Evolutionary conservation across 2,113 vertebrate species (phyloP).

Genomic region (Furnarius figulus): DNA sequence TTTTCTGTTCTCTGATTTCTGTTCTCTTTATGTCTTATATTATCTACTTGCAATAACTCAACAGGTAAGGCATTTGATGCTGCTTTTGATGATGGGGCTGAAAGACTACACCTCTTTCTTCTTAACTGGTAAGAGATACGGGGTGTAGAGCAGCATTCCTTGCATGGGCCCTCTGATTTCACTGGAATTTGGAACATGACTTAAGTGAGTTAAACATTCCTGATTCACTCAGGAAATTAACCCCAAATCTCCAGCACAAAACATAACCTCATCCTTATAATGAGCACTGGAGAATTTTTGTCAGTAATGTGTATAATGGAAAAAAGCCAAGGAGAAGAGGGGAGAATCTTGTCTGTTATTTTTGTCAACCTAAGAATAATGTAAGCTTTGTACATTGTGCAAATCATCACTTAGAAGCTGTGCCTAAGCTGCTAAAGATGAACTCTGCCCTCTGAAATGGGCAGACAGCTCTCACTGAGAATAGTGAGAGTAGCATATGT

Average conservation of each 20-base stretch:
- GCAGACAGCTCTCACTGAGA: not conserved
- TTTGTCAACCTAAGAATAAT: conserved; percentile 26
- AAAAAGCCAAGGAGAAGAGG: conserved; percentile 10
- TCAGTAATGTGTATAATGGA: conserved; percentile 45
- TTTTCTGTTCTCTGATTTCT: not conserved
- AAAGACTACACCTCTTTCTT: not conserved
- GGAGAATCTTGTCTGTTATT: conserved; percentile 6
- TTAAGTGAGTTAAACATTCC: not conserved
- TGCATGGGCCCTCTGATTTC: not conserved
- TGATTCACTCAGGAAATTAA: conserved; percentile 18
- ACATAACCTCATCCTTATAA: conserved; percentile 52
- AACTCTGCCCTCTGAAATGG: not conserved
- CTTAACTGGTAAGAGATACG: not conserved
- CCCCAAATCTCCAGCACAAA: not conserved
- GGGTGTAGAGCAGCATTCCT: not conserved
- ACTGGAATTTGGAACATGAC: not conserved
- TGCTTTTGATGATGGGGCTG: not conserved
- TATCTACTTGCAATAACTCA: not conserved
- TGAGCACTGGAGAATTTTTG: conserved; percentile 2
- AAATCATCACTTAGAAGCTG: not conserved
- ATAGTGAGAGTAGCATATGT: not conserved
- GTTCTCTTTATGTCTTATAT: not conserved
- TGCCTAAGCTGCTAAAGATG: not conserved
- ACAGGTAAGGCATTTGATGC: not conserved
- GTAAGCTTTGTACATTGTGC: not conserved